Conservation (phyloP, 2,797 vertebrate genomes). For the Tachyglossus aculeatus region DNA sequence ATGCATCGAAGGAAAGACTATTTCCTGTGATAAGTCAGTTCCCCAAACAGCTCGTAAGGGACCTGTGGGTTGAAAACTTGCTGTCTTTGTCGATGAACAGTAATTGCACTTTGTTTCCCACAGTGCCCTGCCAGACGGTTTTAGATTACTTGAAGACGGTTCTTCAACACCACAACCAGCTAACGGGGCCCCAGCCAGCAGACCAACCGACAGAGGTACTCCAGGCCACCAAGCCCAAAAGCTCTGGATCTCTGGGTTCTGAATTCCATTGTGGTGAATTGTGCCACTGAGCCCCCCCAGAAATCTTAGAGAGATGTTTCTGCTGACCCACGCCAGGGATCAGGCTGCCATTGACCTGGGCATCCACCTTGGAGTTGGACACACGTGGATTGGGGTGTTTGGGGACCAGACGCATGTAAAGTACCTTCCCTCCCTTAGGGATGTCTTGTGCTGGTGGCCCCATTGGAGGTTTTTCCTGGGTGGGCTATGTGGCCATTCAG, state of each 20-base stretch:
- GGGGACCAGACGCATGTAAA: no score
- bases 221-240: neutral
- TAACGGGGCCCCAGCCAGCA: constrained; percentile 83
- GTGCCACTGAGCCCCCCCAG: no score
- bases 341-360: no score
- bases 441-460: no score
- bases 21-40: constrained; percentile 49
- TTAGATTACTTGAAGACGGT: constrained; percentile 95
- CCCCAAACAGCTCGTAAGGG: constrained; percentile 35
- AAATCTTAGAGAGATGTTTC: no score
- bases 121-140: constrained; percentile 96
- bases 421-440: no score
- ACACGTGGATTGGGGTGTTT: no score
- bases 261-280: neutral
- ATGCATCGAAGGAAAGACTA: constrained; percentile 47
- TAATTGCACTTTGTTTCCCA: constrained; percentile 50
- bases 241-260: neutral
- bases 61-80: constrained; percentile 30
- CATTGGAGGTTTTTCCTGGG: no score
- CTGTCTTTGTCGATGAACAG: constrained; percentile 14
- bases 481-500: no score
- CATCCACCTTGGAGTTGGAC: no score
- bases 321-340: no score
- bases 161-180: constrained; percentile 95
- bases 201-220: constrained; percentile 94